Evolutionary conservation across 2,888 invertebrate genomes (phyloP), one percentile per base, ranked within the genome.

Genomic region (Formica aserva): DNA sequence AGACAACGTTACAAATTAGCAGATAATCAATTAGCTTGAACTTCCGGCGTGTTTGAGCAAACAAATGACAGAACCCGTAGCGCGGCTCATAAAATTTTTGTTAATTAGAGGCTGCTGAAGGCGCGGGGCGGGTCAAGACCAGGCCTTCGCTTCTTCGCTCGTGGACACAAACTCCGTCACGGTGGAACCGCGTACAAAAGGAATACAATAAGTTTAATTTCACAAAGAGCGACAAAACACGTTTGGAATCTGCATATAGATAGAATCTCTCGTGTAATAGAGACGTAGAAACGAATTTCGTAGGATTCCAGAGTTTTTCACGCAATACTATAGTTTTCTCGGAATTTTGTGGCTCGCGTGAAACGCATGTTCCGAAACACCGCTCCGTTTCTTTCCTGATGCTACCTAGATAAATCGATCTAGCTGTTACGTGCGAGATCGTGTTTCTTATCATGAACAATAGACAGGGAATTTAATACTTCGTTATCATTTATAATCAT

Each of bases 21-120:
- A 90, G 92, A 93, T 92, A 92, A 94, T 92, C 94, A 94, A 94
- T 94, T 93, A 93, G 89, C 88, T 84, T 66, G 63, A 87, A 92
- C 92, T 92, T 93, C 93, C 92, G 92, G 92, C 88, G 86, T 88
- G 90, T 89, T 90, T 92, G 87, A 91, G 76, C 92, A 93, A 93
- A 92, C 91, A 93, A 93, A 92, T 92, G 91, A 92, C 92, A 93
- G 88, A 90, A 88, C 80, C 77, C 78, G 76, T 76, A 85, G 84
- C 72, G 88, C 88, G 88, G 87, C 87, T 93, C 92, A 88, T 93
- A 92, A 92, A 94, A 93, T 90, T 92, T 93, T 92, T 88, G 89
- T 86, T 93, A 92, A 94, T 94, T 94, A 94, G 88, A 93, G 92
- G 85, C 91, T 89, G 89, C 86, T 75, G 84, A 83, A 82, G 89